Evolutionary conservation across 2,888 invertebrate genomes (phyloP).

Genomic region (Conomelus anceps): DNA sequence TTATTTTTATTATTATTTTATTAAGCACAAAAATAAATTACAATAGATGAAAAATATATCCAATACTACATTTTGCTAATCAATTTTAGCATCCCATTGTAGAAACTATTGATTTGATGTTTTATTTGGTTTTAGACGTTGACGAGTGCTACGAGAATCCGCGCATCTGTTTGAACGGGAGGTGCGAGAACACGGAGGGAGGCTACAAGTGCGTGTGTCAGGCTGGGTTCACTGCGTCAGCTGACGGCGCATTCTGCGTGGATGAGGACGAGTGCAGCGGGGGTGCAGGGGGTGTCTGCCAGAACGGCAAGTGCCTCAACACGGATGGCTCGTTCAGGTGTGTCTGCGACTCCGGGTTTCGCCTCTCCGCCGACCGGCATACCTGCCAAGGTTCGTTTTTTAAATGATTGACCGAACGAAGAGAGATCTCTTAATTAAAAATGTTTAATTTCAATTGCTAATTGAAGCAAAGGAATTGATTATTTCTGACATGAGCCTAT

Average conservation of each 20-base stretch:
- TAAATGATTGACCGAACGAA: too few relatives aligned
- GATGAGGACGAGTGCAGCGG: conserved; percentile 56
- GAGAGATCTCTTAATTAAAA: too few relatives aligned
- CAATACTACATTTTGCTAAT: too few relatives aligned
- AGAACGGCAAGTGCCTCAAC: conserved; percentile 62
- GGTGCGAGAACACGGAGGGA: conserved; percentile 72
- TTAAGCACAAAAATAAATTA: too few relatives aligned
- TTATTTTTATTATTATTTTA: too few relatives aligned
- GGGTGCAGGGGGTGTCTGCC: conserved; percentile 45
- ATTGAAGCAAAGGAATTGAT: too few relatives aligned
- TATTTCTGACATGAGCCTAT: too few relatives aligned
- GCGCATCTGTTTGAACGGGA: conserved; percentile 68
- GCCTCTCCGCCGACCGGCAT: conserved; percentile 54
- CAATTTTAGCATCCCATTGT: too few relatives aligned
- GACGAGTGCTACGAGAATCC: conserved; percentile 65
- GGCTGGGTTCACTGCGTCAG: conserved; percentile 67
- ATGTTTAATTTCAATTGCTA: too few relatives aligned
- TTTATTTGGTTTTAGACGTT: conserved; percentile 50
- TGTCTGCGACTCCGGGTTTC: conserved; percentile 60
- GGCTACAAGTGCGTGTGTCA: conserved; percentile 73
- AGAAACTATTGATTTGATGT: too few relatives aligned
- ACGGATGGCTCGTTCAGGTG: conserved; percentile 63
- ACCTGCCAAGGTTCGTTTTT: conserved; percentile 52
- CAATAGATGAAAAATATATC: too few relatives aligned
- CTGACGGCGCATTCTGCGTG: conserved; percentile 59